Percentiles rank a stretch among this genome's conserved stretches.
Conservation (phyloP, 2,888 invertebrate species). For the Stramonita haemastoma region DNA sequence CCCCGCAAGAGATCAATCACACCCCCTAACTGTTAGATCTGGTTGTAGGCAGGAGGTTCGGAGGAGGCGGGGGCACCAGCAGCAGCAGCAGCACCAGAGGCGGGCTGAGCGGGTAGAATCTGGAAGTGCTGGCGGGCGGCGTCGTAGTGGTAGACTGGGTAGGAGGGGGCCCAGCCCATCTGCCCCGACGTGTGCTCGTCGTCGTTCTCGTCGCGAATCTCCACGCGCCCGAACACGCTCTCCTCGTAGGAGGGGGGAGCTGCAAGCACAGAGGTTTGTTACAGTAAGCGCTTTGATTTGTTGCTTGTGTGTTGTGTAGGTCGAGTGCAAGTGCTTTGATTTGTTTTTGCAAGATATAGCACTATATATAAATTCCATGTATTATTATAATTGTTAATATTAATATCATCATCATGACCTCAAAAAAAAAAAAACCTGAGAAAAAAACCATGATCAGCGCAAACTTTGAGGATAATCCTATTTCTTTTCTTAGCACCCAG, state of each 20-base stretch:
- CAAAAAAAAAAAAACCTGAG: too few relatives aligned
- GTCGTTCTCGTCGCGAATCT: slow-evolving; percentile 68
- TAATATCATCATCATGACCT: too few relatives aligned
- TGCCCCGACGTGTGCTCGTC: slow-evolving; percentile 67
- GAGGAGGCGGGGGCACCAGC: slow-evolving; percentile 13
- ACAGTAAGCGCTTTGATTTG: too few relatives aligned
- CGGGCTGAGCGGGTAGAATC: slow-evolving; percentile 40
- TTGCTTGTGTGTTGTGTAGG: too few relatives aligned
- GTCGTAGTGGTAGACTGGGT: slow-evolving; percentile 70
- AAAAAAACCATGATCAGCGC: too few relatives aligned
- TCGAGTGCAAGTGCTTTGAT: too few relatives aligned
- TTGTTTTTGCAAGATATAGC: too few relatives aligned
- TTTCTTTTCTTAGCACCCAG: too few relatives aligned
- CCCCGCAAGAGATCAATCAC: too few relatives aligned
- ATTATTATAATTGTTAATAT: too few relatives aligned
- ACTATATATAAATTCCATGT: too few relatives aligned
- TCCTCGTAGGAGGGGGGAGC: slow-evolving; percentile 73
- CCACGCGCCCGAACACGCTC: slow-evolving; percentile 66
- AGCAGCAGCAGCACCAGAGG: background rate
- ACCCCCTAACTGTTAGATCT: slow-evolving; percentile 36
- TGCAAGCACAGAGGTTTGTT: slow-evolving; percentile 30
- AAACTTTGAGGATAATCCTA: too few relatives aligned
- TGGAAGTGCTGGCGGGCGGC: slow-evolving; percentile 53
- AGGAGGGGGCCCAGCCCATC: slow-evolving; percentile 65
- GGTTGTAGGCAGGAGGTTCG: slow-evolving; percentile 47